Evolutionary conservation across 1,140 invertebrate genomes (phyloP), one percentile per base, ranked within the genome.

Genomic region (Saccostrea cuccullata): DNA sequence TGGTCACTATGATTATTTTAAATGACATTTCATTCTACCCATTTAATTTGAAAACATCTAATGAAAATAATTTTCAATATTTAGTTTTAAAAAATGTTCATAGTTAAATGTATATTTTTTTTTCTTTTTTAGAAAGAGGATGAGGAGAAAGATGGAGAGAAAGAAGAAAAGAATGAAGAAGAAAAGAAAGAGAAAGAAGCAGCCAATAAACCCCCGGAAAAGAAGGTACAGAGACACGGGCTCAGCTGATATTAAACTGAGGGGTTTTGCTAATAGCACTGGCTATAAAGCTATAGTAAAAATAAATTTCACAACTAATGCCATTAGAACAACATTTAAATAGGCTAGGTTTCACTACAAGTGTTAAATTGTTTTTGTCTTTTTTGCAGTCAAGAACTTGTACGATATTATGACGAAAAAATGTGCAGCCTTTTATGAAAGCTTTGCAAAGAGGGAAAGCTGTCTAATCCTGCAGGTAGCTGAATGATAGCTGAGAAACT

Each of bases 381-480:
- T 9, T 82, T 56, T 91, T 91, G 26, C 89, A 91, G 90, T 91
- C 90, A 17, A 26, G 85, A n/a, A 60, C 86, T 47, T 91, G 90
- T 86, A 90, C 88, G 17, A 90, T 91, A 87, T 91, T 91, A 82
- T 91, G 88, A 91, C 67, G 67, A 30, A 73, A 30, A 23, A n/a
- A 20, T 67, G 20, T 67, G 60, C 17, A 23, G 17, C 17, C 67
- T 26, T 73, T 13, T 73, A 30, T 13, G 67, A 73, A 30, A 73
- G 60, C 60, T 3, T 20, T 67, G 23, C n/a, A 13, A 67, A 67
- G n/a, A 17, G 23, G 23, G 17, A 67, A 8, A 73, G 26, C 67
- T 73, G 20, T 23, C 11, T 70, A 3, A 26, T 30, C 26, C 23
- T 0, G 23, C 13, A 60, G 13, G 13, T 11, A 20, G 20, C 58